A percentile compares a stretch with the other conserved stretches of the same genome.
phyloP scores from a whole-genome alignment of 2,888 invertebrate species.

The Tyria jacobaeae region DNA sequence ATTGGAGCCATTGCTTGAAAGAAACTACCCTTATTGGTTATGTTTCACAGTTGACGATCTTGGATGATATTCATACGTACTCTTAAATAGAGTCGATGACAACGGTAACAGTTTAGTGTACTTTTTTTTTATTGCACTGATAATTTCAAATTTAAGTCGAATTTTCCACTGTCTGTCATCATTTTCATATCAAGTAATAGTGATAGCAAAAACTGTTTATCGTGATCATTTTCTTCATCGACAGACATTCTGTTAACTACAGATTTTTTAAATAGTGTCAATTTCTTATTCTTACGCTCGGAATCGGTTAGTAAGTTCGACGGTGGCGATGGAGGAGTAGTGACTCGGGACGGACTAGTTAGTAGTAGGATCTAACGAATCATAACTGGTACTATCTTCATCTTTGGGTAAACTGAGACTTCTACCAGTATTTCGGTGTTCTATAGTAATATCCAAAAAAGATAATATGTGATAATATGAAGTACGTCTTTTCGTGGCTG shows the following conservation, averaged over 20 bases:
- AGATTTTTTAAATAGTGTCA: conserved; percentile 30
- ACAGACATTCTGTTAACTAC: conserved; percentile 29
- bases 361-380: conserved; percentile 27
- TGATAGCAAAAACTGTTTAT: too few relatives aligned
- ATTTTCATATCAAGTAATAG: background rate
- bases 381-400: conserved; percentile 29
- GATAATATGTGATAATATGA: conserved; percentile 32
- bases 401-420: conserved; percentile 32
- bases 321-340: conserved; percentile 22
- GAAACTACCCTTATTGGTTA: background rate
- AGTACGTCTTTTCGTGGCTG: conserved; percentile 33
- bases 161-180: conserved; percentile 1
- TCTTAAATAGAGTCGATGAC: background rate
- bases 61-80: background rate
- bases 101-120: conserved; percentile 3
- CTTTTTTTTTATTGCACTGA: conserved; percentile 2
- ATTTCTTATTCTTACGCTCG: conserved; percentile 19
- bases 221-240: conserved; percentile 28
- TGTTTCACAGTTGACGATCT: background rate
- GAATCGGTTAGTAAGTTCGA: conserved; percentile 16
- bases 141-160: conserved; percentile 9
- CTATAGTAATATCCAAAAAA: conserved; percentile 30
- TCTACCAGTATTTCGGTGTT: conserved; percentile 27
- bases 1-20: background rate
- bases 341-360: too few relatives aligned